Evolutionary conservation across 1,140 invertebrate species (phyloP), one percentile per base, ranked within the genome.

Genomic region (Scaptodrosophila lebanonensis): DNA sequence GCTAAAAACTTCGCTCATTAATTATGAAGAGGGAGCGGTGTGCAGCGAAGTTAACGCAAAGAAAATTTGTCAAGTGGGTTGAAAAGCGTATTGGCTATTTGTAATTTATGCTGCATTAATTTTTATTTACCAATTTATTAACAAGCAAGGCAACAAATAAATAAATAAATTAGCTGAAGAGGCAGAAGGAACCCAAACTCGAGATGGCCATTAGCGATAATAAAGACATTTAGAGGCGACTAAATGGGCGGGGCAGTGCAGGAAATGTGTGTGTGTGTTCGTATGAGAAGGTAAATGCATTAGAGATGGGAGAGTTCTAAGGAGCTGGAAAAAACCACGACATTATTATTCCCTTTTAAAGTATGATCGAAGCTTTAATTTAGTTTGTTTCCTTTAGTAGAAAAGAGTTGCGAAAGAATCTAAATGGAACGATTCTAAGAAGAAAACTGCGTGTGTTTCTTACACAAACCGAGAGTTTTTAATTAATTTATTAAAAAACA

Each of bases 41-140:
- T 33, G 18, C n/a, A 36, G 47, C 30, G 49, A 70, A 64, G 22
- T 59, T 44, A 17, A 39, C 50, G 45, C 35, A 39, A 65, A 29
- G 49, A 54, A 67, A 71, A 58, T 64, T 60, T 50, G 67, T 77
- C 29, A 53, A 54, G 67, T 40, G 56, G 16, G 13, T 57, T 22
- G 50, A 52, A 29, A 45, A 48, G 36, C 36, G 50, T 68, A 65
- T 79, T 68, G 68, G 63, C 65, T 64, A 71, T 71, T 63, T 56
- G 47, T 58, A 54, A 64, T 64, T 73, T 67, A 47, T 52, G 53
- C 50, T 43, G 53, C 63, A 56, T 64, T 73, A 68, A 60, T 58
- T 65, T 64, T 61, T 67, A 72, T 65, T 72, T 65, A 72, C 56
- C 59, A 68, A 68, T 79, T 68, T 77, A 77, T 72, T 79, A 65